Evolutionary conservation across 2,113 vertebrate genomes (phyloP).

Genomic region (Malurus melanocephalus): DNA sequence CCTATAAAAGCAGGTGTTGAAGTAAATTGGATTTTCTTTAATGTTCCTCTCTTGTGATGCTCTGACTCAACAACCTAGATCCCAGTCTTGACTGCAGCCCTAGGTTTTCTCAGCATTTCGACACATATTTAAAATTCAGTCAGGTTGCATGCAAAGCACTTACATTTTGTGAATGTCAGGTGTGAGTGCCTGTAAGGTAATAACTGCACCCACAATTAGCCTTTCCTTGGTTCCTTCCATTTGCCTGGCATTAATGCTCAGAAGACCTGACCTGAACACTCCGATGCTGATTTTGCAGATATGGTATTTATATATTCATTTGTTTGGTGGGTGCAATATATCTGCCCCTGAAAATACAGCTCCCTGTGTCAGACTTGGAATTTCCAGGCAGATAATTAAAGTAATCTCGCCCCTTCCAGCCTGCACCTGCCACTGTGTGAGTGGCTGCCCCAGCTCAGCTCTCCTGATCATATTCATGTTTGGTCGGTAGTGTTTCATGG

Average conservation of each 20-base stretch:
- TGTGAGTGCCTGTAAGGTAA: neutral
- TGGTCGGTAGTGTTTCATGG: neutral
- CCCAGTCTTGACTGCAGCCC: neutral
- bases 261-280: neutral
- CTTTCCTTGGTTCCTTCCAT: neutral
- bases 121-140: neutral
- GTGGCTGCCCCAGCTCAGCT: neutral
- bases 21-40: neutral
- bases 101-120: neutral
- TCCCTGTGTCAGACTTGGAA: neutral
- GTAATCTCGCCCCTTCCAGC: neutral
- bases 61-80: neutral
- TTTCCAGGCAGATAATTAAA: constrained; percentile 35
- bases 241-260: neutral
- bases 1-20: neutral
- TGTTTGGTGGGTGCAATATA: neutral
- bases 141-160: neutral
- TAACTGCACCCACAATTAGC: neutral
- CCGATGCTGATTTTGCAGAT: neutral
- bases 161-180: neutral
- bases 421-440: neutral
- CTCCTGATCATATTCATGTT: neutral
- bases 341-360: neutral
- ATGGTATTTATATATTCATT: neutral
- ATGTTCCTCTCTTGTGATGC: neutral